phyloP scores from a whole-genome alignment of 1,140 invertebrate species.

The Pararge aegeria region DNA sequence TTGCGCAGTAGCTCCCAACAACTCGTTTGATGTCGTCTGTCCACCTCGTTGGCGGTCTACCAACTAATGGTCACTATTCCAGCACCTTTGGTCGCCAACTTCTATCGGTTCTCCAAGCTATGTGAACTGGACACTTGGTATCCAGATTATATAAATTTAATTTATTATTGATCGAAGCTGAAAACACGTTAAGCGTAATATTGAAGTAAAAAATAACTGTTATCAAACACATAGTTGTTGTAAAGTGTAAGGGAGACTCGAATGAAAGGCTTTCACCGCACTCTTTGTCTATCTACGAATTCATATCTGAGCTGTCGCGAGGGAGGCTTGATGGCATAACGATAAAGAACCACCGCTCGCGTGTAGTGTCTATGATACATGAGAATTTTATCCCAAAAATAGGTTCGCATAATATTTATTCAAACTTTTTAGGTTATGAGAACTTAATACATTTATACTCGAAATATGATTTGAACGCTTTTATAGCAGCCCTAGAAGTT shows the following conservation, averaged over 20 bases:
- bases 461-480: not conserved
- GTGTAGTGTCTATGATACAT: slow-evolving; percentile 8
- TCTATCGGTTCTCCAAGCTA: no score
- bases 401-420: not conserved
- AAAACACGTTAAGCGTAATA: not conserved
- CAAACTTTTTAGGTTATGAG: not conserved
- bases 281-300: slow-evolving; percentile 59
- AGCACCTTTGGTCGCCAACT: no score
- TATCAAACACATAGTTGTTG: slow-evolving; percentile 45
- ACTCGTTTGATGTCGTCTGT: no score
- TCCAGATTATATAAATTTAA: no score
- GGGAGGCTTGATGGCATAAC: slow-evolving; percentile 20
- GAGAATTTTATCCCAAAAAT: slow-evolving; percentile 11
- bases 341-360: slow-evolving; percentile 10
- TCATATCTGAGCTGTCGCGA: slow-evolving; percentile 44
- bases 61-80: no score
- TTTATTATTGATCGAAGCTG: no score
- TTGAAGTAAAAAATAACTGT: slow-evolving; percentile 28
- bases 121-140: no score
- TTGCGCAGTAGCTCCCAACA: no score
- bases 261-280: slow-evolving; percentile 56
- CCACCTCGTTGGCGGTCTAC: no score
- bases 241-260: slow-evolving; percentile 34
- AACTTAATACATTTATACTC: not conserved
- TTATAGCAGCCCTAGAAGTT: not conserved